Percentiles rank a stretch among this genome's conserved stretches.
phyloP scores from a whole-genome alignment of 1,140 invertebrate genomes.

The Asobara japonica region DNA sequence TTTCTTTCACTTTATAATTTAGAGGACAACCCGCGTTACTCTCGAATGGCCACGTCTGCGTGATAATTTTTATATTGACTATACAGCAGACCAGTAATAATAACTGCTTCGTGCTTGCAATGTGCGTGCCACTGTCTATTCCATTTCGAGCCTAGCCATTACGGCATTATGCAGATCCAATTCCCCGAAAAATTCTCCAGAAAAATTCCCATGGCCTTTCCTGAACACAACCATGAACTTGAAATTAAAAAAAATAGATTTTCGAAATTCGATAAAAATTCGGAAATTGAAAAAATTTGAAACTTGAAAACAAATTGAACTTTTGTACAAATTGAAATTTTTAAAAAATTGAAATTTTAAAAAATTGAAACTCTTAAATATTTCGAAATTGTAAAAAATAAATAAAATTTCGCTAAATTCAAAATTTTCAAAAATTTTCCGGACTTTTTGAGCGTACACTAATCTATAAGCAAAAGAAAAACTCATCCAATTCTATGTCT shows the following conservation, averaged over 20 bases:
- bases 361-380: no score
- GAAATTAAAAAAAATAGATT: not conserved
- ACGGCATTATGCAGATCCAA: not conserved
- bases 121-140: conserved; percentile 5
- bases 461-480: no score
- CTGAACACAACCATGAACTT: not conserved
- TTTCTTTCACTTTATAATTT: conserved; percentile 1
- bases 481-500: no score
- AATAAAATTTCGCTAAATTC: no score
- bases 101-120: not conserved
- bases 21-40: not conserved
- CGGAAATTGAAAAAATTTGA: not conserved
- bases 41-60: not conserved
- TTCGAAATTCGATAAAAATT: not conserved
- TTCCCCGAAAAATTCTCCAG: not conserved
- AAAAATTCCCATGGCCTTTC: not conserved
- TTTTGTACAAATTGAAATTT: no score
- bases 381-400: no score
- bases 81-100: not conserved
- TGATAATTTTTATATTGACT: not conserved
- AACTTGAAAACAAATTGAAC: no score
- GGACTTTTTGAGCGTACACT: no score
- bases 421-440: no score
- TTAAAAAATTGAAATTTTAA: no score
- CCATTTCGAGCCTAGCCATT: not conserved